Evolutionary conservation across 2,888 invertebrate genomes (phyloP).

Genomic region (Amphipoea oculea): DNA sequence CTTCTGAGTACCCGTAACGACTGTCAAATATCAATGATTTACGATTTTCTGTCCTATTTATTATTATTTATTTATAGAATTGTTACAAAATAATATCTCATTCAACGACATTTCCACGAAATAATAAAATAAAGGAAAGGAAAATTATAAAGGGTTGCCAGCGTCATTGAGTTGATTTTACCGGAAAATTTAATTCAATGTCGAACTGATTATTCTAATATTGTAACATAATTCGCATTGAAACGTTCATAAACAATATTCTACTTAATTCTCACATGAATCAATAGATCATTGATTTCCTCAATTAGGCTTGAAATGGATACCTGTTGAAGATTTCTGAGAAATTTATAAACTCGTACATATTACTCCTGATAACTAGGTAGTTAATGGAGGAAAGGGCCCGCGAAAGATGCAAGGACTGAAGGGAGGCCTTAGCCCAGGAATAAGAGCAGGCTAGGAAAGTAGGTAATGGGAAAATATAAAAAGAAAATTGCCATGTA

Average conservation of each 20-base stretch:
- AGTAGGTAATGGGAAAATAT: background rate
- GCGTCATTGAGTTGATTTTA: background rate
- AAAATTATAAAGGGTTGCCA: background rate
- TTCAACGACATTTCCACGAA: background rate
- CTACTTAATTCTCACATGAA: background rate
- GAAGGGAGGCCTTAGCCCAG: background rate
- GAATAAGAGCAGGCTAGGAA: background rate
- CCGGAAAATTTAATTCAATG: background rate
- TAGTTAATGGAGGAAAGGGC: background rate
- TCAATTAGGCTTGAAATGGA: too few relatives aligned
- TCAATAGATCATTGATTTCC: constrained; percentile 10
- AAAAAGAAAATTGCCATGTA: background rate
- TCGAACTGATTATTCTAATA: background rate
- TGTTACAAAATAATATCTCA: background rate
- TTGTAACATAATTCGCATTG: background rate
- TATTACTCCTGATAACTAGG: background rate
- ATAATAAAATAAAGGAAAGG: background rate
- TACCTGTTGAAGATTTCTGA: background rate
- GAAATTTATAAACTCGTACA: background rate
- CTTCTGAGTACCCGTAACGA: background rate
- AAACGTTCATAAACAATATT: background rate
- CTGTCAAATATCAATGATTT: background rate
- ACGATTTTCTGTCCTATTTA: background rate
- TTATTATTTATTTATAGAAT: background rate
- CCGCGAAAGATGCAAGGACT: background rate